Conservation (phyloP, 30 jellyfish, hydroid and myxozoan genomes). For the Aurelia sp. region DNA sequence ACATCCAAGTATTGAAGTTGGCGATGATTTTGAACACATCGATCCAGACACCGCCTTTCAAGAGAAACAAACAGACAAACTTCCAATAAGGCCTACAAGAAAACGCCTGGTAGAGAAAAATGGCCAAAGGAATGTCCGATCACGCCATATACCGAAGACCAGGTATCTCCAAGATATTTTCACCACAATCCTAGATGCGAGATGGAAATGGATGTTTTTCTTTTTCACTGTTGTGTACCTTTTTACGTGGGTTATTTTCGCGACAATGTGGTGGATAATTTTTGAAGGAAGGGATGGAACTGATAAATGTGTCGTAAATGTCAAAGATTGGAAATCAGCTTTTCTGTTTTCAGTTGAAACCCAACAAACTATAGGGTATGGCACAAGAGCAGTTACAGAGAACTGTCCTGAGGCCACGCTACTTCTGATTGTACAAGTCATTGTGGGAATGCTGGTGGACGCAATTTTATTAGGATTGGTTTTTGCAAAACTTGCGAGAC, state of each 20-base stretch:
- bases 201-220: constrained; percentile 94
- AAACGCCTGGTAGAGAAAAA: constrained; percentile 87
- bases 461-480: constrained; percentile 86
- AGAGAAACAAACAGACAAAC: constrained; percentile 53
- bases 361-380: constrained; percentile 96
- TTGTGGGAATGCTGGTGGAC: constrained; percentile 77
- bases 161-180: constrained; percentile 86
- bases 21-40: constrained; percentile 26
- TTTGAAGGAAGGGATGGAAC: constrained; percentile 27
- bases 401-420: constrained; percentile 88
- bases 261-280: constrained; percentile 92
- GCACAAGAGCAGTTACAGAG: constrained; percentile 79
- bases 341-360: constrained; percentile 89
- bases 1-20: constrained; percentile 37
- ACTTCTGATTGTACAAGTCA: constrained; percentile 80
- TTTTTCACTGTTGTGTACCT: constrained; percentile 68
- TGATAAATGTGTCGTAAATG: constrained; percentile 72
- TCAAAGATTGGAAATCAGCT: constrained; percentile 77
- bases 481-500: constrained; percentile 93
- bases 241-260: constrained; percentile 79
- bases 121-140: constrained; percentile 91
- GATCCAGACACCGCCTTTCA: constrained; percentile 60
- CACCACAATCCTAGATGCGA: constrained; percentile 93
- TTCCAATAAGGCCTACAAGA: constrained; percentile 66
- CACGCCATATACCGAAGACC: constrained; percentile 76